These are phyloP conservation scores for Arctocebus calabarensis DNA, from an alignment of 2,797 vertebrate species.

Conservation along the genomic window DNA sequence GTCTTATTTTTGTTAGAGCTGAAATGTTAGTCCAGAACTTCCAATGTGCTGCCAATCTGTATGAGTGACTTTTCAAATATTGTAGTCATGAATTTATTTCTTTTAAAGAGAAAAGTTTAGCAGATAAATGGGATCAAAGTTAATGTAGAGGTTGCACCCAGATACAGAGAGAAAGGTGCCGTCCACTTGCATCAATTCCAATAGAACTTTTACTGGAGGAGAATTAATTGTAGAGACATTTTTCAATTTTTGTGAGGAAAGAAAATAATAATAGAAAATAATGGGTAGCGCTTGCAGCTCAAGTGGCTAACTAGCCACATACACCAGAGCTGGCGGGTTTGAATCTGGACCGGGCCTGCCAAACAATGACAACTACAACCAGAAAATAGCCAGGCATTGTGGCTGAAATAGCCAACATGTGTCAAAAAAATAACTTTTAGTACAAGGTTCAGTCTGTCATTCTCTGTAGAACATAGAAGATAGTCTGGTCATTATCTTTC, in stretches of 20 bases:
- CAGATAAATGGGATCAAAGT: not conserved
- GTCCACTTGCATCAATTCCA: not conserved
- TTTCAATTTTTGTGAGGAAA: not conserved
- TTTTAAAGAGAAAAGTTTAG: conserved; percentile 29
- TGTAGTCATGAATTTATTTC: not conserved
- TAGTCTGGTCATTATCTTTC: too few species aligned
- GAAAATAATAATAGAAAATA: not conserved
- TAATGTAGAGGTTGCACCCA: not conserved
- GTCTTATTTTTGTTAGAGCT: conserved; percentile 46
- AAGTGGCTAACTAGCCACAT: too few species aligned
- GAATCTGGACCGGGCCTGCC: too few species aligned
- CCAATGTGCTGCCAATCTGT: not conserved
- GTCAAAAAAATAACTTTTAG: too few species aligned
- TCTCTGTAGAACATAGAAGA: too few species aligned
- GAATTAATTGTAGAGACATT: not conserved
- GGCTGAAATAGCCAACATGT: too few species aligned
- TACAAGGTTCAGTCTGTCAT: too few species aligned
- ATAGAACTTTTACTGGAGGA: not conserved
- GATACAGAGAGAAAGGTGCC: not conserved
- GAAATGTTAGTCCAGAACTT: conserved; percentile 33
- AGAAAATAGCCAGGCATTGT: too few species aligned
- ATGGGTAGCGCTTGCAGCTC: too few species aligned
- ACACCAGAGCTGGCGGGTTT: too few species aligned
- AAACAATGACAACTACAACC: too few species aligned
- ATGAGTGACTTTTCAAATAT: not conserved